phyloP scores from a whole-genome alignment of 35 echinoderm and acorn worm genomes.

The Heliocidaris erythrogramma region DNA sequence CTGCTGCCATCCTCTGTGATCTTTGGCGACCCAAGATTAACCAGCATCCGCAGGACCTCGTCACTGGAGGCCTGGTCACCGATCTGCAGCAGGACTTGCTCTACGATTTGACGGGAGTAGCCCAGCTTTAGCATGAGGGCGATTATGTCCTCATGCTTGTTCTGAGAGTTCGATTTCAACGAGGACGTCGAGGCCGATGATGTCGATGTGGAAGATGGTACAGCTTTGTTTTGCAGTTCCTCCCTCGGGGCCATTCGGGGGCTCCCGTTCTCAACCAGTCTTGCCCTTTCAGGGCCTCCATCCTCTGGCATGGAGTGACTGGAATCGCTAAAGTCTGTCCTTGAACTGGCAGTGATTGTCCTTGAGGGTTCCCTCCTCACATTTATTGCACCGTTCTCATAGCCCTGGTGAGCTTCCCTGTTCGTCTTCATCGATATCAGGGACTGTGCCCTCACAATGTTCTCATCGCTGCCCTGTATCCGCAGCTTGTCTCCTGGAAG shows the following conservation, averaged over 20 bases:
- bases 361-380: neutral
- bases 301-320: no score
- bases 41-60: constrained; percentile 60
- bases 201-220: neutral
- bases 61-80: constrained; percentile 60
- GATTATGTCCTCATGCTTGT: neutral
- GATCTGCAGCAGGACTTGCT: constrained; percentile 57
- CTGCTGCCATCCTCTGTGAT: neutral
- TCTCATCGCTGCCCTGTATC: constrained; percentile 16
- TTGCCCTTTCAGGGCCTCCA: neutral
- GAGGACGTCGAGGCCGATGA: no score
- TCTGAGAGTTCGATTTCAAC: neutral
- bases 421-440: constrained; percentile 10
- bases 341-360: neutral
- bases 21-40: constrained; percentile 26
- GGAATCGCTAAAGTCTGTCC: constrained; percentile 24
- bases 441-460: constrained; percentile 33
- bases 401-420: neutral
- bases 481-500: neutral
- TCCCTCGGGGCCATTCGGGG: no score
- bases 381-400: neutral
- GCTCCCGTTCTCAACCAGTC: neutral
- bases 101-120: constrained; percentile 54
- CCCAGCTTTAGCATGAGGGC: constrained; percentile 66
- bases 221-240: neutral